phyloP scores from a whole-genome alignment of 2,797 vertebrate species.

The Lagodon rhomboides region DNA sequence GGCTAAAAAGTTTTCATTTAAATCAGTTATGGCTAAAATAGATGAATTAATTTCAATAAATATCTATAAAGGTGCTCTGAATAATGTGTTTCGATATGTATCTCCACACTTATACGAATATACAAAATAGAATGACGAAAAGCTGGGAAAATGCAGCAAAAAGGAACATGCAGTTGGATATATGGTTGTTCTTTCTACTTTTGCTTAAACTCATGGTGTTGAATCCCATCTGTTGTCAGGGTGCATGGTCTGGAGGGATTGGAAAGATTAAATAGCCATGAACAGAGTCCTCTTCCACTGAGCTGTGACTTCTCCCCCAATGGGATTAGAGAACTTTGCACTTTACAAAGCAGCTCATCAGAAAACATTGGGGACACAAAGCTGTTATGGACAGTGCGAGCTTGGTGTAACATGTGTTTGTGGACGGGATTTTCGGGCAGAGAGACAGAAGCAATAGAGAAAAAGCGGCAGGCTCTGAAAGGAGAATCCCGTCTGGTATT shows the following conservation, averaged over 20 bases:
- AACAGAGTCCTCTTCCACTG: slow-evolving; percentile 59
- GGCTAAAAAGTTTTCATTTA: too few species aligned
- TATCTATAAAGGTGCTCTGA: not conserved
- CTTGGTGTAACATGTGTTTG: slow-evolving; percentile 37
- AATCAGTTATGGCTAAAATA: too few species aligned
- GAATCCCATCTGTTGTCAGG: slow-evolving; percentile 44
- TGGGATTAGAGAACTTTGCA: slow-evolving; percentile 73
- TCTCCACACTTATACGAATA: not conserved
- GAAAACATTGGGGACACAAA: slow-evolving; percentile 62
- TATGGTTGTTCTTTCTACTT: slow-evolving; percentile 3
- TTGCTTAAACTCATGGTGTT: not conserved
- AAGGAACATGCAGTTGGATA: not conserved
- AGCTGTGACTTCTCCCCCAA: slow-evolving; percentile 64
- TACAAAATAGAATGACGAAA: not conserved
- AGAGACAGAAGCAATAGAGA: slow-evolving; percentile 14
- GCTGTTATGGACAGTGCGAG: slow-evolving; percentile 52
- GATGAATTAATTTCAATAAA: too few species aligned
- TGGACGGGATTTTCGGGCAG: slow-evolving; percentile 45
- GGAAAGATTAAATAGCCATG: slow-evolving; percentile 69
- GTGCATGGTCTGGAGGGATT: slow-evolving; percentile 55
- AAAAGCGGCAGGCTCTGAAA: slow-evolving; percentile 5
- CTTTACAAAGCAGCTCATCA: slow-evolving; percentile 72
- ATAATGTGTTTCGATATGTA: not conserved
- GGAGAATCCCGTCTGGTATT: slow-evolving; percentile 14
- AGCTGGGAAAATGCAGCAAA: not conserved